Evolutionary conservation across 2,797 vertebrate genomes (phyloP).

Genomic region (Poeciliopsis paucimaculata): DNA sequence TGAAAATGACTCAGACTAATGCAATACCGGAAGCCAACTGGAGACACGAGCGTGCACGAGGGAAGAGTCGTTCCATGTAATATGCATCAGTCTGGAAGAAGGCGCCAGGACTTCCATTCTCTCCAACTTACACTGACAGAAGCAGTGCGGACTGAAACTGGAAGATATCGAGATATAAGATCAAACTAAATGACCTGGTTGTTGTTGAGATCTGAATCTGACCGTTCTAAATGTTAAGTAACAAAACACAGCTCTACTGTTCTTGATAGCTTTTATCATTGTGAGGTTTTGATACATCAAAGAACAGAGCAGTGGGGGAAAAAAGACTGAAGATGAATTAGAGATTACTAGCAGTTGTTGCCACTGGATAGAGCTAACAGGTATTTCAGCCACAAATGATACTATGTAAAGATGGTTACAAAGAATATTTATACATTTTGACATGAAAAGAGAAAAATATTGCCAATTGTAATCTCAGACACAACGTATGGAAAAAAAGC

Average conservation of each 20-base stretch:
- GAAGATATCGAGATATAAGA: constrained; percentile 12
- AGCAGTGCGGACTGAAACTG: constrained; percentile 24
- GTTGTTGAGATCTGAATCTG: constrained; percentile 25
- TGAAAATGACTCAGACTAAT: constrained; percentile 47
- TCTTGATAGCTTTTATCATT: background rate
- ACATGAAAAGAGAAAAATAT: background rate
- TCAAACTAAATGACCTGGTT: background rate
- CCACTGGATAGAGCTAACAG: background rate
- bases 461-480: background rate
- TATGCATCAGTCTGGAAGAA: constrained; percentile 33
- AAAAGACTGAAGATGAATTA: background rate
- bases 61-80: constrained; percentile 20
- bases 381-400: background rate
- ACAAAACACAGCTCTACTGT: background rate
- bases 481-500: background rate
- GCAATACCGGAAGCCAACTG: constrained; percentile 12
- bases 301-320: background rate
- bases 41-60: constrained; percentile 4
- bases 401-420: background rate
- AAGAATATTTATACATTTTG: background rate
- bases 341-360: background rate
- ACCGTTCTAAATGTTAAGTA: background rate
- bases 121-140: constrained; percentile 32
- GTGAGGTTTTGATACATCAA: background rate
- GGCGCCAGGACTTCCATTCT: constrained; percentile 5